Evolutionary conservation across 2,888 invertebrate genomes (phyloP).

Genomic region (Antheraea assamensis): DNA sequence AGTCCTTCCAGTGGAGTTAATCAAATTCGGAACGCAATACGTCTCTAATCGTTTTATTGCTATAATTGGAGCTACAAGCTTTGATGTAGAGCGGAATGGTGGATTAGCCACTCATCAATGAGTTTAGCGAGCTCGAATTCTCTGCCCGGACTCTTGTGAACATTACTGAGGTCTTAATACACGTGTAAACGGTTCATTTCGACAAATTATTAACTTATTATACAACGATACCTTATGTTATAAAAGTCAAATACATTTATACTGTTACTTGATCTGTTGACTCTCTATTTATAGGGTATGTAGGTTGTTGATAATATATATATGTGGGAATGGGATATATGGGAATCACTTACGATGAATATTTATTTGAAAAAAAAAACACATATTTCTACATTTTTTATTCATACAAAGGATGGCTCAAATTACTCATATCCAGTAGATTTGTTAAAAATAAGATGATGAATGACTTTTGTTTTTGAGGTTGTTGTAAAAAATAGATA

Average conservation of each 20-base stretch:
- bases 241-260: neutral
- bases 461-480: no score
- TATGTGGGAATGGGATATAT: no score
- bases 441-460: no score
- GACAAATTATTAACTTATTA: neutral
- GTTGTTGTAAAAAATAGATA: no score
- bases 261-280: neutral
- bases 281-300: neutral
- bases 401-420: no score
- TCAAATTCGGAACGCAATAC: conserved; percentile 1
- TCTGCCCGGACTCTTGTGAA: neutral
- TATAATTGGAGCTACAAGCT: neutral
- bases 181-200: neutral
- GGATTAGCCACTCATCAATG: conserved; percentile 1
- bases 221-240: neutral
- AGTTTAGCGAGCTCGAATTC: neutral
- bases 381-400: no score
- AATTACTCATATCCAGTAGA: no score
- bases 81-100: neutral
- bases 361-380: no score
- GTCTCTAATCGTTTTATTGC: conserved; percentile 6
- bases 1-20: neutral
- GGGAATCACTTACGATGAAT: no score
- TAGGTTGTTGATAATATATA: no score
- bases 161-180: neutral